Percentiles rank a stretch among this genome's conserved stretches.
Conservation (phyloP, 2,797 vertebrate genomes). For the Pangasius macronema region DNA sequence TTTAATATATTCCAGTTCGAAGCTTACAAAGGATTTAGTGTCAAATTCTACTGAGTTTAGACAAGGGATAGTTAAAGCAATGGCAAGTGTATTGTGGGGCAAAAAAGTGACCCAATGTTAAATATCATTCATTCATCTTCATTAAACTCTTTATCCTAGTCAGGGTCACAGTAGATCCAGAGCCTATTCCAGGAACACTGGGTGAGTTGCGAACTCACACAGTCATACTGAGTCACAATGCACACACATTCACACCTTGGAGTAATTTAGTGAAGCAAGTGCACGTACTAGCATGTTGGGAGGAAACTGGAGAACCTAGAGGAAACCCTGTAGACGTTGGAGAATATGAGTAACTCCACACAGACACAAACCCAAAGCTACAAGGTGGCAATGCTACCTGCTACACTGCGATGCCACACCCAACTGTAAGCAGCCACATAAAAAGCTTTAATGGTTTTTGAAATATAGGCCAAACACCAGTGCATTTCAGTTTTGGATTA, state of each 20-base stretch:
- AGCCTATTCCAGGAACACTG: not conserved
- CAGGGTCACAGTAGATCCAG: not conserved
- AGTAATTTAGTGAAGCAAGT: not conserved
- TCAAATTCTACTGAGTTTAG: not conserved
- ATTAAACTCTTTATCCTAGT: not conserved
- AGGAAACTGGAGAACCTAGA: not conserved
- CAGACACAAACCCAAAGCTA: not conserved
- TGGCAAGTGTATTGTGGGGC: not conserved
- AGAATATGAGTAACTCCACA: not conserved
- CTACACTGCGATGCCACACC: not conserved
- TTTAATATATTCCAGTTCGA: not conserved
- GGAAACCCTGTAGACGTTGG: not conserved
- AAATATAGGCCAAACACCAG: not conserved
- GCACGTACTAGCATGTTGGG: not conserved
- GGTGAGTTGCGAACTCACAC: not conserved
- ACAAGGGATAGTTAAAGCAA: not conserved
- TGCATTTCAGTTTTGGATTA: not conserved
- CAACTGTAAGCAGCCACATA: not conserved
- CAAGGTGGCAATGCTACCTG: not conserved
- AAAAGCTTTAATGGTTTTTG: not conserved
- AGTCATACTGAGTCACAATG: not conserved
- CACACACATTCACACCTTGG: not conserved
- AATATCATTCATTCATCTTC: not conserved
- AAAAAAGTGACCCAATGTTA: not conserved
- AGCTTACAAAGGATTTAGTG: not conserved